Conservation (phyloP, 2,113 vertebrate species). For the Stomatorhinus ivindoensis region DNA sequence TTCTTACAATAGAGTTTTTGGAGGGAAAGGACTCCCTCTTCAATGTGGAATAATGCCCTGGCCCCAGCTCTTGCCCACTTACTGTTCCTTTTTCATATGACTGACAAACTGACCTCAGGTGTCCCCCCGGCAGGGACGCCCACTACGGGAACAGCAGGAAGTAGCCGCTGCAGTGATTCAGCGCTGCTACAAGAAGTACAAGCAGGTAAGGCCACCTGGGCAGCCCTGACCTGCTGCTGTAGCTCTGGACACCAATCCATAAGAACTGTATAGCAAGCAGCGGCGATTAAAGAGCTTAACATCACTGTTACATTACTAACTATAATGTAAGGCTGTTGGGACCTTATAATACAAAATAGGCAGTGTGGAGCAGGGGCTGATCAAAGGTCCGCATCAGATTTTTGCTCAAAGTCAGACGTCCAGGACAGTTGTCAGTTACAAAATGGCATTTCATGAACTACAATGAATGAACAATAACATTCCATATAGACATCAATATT, state of each 20-base stretch:
- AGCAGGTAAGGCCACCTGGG: slow-evolving; percentile 72
- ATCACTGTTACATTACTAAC: background rate
- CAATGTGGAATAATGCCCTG: background rate
- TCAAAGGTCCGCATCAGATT: background rate
- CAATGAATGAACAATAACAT: background rate
- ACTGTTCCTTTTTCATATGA: background rate
- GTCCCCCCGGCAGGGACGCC: slow-evolving; percentile 73
- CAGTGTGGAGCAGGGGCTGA: no score
- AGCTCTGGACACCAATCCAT: background rate
- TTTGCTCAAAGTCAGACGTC: background rate
- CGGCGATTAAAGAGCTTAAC: background rate
- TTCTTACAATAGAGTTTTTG: background rate
- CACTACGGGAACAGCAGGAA: slow-evolving; percentile 91
- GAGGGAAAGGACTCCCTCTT: background rate
- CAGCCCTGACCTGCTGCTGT: background rate
- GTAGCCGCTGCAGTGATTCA: slow-evolving; percentile 95
- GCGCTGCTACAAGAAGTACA: slow-evolving; percentile 97
- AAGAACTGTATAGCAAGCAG: background rate
- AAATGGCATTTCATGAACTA: background rate
- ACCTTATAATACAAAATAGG: no score
- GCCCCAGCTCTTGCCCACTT: background rate
- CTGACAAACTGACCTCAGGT: slow-evolving; percentile 24
- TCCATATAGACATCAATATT: background rate
- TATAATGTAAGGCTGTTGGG: background rate
- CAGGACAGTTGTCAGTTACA: background rate